Percentiles rank a stretch among this genome's conserved stretches.
Conservation (phyloP, 2,113 vertebrate genomes). For the Hiodon alosoides region DNA sequence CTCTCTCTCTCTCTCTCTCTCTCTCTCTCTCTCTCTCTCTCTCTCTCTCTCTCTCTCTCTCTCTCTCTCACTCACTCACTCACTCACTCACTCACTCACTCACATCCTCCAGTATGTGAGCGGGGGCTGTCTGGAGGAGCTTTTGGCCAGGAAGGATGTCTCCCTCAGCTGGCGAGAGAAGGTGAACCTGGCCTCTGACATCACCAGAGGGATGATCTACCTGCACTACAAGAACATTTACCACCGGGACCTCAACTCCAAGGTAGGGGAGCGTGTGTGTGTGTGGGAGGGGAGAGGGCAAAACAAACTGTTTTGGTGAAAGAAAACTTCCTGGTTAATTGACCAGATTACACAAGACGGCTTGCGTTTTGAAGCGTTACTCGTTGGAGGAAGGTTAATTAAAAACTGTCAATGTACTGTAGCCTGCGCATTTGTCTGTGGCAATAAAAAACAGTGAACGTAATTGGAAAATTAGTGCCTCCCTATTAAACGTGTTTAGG, state of each 20-base stretch:
- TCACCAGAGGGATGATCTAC: slow-evolving; percentile 82
- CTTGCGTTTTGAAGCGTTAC: too few species aligned
- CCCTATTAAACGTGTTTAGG: too few species aligned
- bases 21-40: too few species aligned
- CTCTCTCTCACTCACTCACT: not conserved
- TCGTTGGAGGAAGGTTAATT: too few species aligned
- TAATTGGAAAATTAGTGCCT: too few species aligned
- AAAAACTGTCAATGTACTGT: too few species aligned
- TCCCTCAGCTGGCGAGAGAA: slow-evolving; percentile 75
- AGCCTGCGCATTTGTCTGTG: too few species aligned
- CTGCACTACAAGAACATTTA: slow-evolving; percentile 85
- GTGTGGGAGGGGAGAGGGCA: not conserved
- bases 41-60: too few species aligned
- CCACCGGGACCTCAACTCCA: slow-evolving; percentile 84
- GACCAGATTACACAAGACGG: not conserved
- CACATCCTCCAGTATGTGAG: slow-evolving; percentile 70
- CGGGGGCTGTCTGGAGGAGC: slow-evolving; percentile 78
- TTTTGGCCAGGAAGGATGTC: slow-evolving; percentile 69
- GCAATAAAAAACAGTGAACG: too few species aligned
- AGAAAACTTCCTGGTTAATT: not conserved
- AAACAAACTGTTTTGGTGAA: not conserved
- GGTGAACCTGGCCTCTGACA: slow-evolving; percentile 74
- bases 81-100: not conserved
- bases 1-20: too few species aligned
- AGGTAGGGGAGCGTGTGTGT: slow-evolving; percentile 49